These are phyloP conservation scores for Bothrops jararaca DNA, from an alignment of 2,113 vertebrate genomes.

Conservation along the genomic window DNA sequence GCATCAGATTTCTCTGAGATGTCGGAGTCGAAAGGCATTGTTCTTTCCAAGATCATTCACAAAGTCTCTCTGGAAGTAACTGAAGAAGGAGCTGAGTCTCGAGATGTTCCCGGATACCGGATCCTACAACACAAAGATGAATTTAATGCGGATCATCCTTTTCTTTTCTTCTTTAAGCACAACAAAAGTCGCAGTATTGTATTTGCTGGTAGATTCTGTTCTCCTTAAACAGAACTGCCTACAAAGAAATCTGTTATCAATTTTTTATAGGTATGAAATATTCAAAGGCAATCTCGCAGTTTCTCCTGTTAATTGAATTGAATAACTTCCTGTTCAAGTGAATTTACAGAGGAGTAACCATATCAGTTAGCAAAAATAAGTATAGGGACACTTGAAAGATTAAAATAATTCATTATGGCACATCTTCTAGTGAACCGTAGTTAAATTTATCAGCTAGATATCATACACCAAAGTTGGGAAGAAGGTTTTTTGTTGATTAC, in stretches of 20 bases:
- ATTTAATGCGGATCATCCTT: constrained; percentile 75
- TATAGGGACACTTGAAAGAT: neutral
- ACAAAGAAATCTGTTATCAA: constrained; percentile 32
- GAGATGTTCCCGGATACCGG: constrained; percentile 73
- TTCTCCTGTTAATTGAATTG: constrained; percentile 40
- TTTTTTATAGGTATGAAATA: constrained; percentile 37
- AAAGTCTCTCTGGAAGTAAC: constrained; percentile 71
- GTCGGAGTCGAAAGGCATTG: constrained; percentile 73
- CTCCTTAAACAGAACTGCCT: constrained; percentile 56
- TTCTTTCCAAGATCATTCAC: constrained; percentile 71
- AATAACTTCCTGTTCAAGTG: neutral
- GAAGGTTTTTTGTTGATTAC: neutral
- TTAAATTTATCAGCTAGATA: neutral
- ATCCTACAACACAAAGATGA: constrained; percentile 79
- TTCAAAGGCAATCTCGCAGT: constrained; percentile 37
- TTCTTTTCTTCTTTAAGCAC: constrained; percentile 75
- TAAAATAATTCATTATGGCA: neutral
- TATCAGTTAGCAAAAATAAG: neutral
- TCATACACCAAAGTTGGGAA: neutral
- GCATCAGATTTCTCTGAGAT: constrained; percentile 77
- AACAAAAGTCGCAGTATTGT: constrained; percentile 76
- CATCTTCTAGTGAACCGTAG: neutral
- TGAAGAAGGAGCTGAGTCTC: constrained; percentile 73
- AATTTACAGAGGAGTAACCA: neutral
- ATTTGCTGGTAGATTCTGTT: constrained; percentile 75